These are phyloP conservation scores for Excalfactoria chinensis DNA, from an alignment of 2,113 vertebrate genomes.

Conservation along the genomic window DNA sequence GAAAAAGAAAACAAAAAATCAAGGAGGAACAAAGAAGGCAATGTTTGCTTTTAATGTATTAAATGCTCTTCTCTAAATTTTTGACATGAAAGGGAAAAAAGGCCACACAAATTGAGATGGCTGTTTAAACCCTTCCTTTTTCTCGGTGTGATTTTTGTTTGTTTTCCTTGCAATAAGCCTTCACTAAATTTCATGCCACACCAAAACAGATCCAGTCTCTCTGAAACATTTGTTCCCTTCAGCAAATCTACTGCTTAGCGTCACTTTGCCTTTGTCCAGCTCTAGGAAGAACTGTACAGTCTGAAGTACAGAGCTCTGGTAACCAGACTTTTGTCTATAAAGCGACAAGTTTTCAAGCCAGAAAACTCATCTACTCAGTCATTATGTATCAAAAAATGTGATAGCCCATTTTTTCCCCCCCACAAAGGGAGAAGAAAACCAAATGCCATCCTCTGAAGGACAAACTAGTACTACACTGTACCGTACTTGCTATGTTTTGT, in stretches of 20 bases:
- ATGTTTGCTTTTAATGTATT: background rate
- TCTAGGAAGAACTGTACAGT: background rate
- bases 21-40: background rate
- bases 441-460: background rate
- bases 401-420: rapidly evolving
- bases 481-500: background rate
- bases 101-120: background rate
- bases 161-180: background rate
- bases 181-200: background rate
- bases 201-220: background rate
- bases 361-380: background rate
- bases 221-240: background rate
- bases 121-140: background rate
- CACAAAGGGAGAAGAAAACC: background rate
- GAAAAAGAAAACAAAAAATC: background rate
- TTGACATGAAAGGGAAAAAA: background rate
- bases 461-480: rapidly evolving
- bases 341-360: background rate
- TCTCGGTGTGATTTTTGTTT: background rate
- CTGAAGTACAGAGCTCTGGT: background rate
- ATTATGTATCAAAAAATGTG: background rate
- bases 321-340: background rate
- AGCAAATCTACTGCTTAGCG: background rate
- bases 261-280: background rate
- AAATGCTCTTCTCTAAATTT: background rate